Percentiles rank a stretch among this genome's conserved stretches.
Evolutionary conservation across 2,888 invertebrate genomes (phyloP).

Genomic region (Amblyjoppa proteus): DNA sequence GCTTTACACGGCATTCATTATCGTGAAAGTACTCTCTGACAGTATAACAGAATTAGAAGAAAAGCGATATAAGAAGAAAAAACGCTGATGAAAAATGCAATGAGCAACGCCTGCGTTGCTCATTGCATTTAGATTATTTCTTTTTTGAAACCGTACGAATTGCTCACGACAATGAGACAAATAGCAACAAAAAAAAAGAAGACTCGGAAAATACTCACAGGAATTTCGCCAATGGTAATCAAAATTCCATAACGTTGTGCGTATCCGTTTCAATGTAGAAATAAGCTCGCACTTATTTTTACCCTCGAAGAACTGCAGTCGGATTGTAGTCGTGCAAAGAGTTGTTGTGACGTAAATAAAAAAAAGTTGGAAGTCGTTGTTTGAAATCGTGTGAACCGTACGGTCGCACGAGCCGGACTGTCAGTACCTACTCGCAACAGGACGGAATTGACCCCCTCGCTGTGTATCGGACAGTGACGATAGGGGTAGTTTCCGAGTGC

Average conservation of each 20-base stretch:
- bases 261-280: background rate
- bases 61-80: background rate
- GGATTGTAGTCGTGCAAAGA: background rate
- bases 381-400: conserved; percentile 64
- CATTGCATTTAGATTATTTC: background rate
- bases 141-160: background rate
- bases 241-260: conserved; percentile 43
- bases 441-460: conserved; percentile 75
- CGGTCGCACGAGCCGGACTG: conserved; percentile 75
- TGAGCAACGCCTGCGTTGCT: background rate
- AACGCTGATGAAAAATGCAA: no score
- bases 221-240: conserved; percentile 32
- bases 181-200: background rate
- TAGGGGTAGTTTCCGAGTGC: conserved; percentile 52
- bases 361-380: conserved; percentile 1
- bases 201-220: conserved; percentile 55
- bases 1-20: background rate
- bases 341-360: conserved; percentile 14
- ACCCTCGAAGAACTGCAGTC: background rate
- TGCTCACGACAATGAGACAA: background rate
- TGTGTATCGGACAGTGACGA: conserved; percentile 53
- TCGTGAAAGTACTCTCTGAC: background rate
- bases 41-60: background rate
- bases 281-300: background rate
- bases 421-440: conserved; percentile 66